A percentile compares a stretch with the other conserved stretches of the same genome.
Evolutionary conservation across 2,797 vertebrate genomes (phyloP).

Genomic region (Ficedula albicollis): DNA sequence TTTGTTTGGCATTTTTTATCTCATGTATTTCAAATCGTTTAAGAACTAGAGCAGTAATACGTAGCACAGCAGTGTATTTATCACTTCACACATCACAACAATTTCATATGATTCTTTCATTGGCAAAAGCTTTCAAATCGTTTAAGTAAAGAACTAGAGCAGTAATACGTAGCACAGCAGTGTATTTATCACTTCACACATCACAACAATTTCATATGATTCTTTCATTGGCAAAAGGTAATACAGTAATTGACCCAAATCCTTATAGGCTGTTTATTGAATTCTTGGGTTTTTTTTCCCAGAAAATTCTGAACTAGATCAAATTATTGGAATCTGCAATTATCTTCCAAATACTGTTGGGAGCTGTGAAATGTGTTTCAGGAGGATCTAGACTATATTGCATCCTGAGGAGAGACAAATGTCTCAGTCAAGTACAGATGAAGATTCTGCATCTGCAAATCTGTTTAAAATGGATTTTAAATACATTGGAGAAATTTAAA

Average conservation of each 20-base stretch:
- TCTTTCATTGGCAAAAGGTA: background rate
- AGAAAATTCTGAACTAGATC: background rate
- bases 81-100: background rate
- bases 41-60: background rate
- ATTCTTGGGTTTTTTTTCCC: background rate
- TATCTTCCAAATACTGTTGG: background rate
- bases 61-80: background rate
- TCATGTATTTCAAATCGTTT: too few relatives aligned
- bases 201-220: background rate
- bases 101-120: background rate
- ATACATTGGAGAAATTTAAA: background rate
- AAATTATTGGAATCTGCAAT: background rate
- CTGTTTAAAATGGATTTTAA: background rate
- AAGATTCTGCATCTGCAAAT: background rate
- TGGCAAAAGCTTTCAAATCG: background rate
- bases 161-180: background rate
- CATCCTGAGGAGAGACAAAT: background rate
- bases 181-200: background rate
- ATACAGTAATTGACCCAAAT: background rate
- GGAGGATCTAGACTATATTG: background rate
- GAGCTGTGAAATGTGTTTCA: background rate
- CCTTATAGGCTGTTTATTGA: background rate
- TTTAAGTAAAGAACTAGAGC: background rate
- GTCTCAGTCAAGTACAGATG: background rate
- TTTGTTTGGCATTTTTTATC: rapidly evolving